Evolutionary conservation across 2,797 vertebrate species (phyloP).

Genomic region (Coranthus polyacanthus): DNA sequence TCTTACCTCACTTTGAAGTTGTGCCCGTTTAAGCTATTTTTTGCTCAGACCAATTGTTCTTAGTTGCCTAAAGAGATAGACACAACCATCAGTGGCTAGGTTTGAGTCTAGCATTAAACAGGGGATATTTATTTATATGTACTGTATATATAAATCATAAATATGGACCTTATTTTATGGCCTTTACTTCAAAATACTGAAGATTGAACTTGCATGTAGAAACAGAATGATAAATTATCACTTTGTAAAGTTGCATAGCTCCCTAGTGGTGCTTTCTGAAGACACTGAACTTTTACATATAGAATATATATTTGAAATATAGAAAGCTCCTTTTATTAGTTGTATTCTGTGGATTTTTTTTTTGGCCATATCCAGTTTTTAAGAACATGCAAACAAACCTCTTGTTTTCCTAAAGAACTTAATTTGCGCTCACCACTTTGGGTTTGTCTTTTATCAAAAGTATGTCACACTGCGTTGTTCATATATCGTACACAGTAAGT

Average conservation of each 20-base stretch:
- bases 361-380: no score
- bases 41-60: slow-evolving; percentile 51
- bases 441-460: neutral
- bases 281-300: neutral
- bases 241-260: neutral
- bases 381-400: no score
- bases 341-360: neutral
- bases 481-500: neutral
- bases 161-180: no score
- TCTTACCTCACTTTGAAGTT: slow-evolving; percentile 49
- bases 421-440: neutral
- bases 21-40: slow-evolving; percentile 49
- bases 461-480: neutral
- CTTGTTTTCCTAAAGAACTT: slow-evolving; percentile 5
- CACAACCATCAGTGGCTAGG: slow-evolving; percentile 21
- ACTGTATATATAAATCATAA: no score
- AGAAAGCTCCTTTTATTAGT: slow-evolving; percentile 1
- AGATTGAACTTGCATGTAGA: no score
- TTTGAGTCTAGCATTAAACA: slow-evolving; percentile 12
- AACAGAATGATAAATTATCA: no score
- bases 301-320: neutral
- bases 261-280: neutral
- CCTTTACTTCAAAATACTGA: no score
- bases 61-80: slow-evolving; percentile 30
- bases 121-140: neutral